Base-by-base conservation (phyloP, 2,113 vertebrate species). In the Hoplias malabaricus region DNA sequence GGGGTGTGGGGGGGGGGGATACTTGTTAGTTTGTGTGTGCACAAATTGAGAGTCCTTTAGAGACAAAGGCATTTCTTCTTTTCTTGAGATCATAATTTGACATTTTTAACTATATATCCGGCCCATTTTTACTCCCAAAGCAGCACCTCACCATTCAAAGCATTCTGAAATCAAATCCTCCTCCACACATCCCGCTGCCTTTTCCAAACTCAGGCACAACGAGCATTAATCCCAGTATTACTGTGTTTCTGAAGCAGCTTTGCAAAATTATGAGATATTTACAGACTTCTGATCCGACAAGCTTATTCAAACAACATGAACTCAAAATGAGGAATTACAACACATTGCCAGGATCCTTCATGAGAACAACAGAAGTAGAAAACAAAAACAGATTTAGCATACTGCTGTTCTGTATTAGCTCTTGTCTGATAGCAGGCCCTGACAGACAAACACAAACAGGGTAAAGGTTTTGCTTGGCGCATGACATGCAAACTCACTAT, bases 281-380 rank as follows among this genome's bases (percentile, higher is more conserved):
- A 82, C 79, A 84, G 75, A 57, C 78, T 46, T 43, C 46, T 67
- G 78, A 81, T 79, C 73, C 77, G 48, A 80, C 43, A 54, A 42
- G 69, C 36, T 25, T 57, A 57, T 19, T 29, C 38, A 42, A 54
- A 56, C 36, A 63, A 63, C 69, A 43, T 31, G 19, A n/a, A 63
- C 59, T 21, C 31, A 63, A 25, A 48, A 10, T 12, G n/a, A 36
- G 57, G 29, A 73, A 25, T 34, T 25, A 46, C 8, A 73, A 13
- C n/a, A 43, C 5, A 1, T 40, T 61, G 16, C n/a, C n/a, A 43
- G 36, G 38, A 72, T 14, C 23, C 54, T 33, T 40, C 36, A 25
- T 27, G 36, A 40, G 40, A 71, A 40, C 33, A 72, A 57, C 1
- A 36, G n/a, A 12, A 53, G 29, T 29, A 36, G 46, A 63, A 66